phyloP scores from a whole-genome alignment of 2,797 vertebrate species.

The Sebastes cheni region DNA sequence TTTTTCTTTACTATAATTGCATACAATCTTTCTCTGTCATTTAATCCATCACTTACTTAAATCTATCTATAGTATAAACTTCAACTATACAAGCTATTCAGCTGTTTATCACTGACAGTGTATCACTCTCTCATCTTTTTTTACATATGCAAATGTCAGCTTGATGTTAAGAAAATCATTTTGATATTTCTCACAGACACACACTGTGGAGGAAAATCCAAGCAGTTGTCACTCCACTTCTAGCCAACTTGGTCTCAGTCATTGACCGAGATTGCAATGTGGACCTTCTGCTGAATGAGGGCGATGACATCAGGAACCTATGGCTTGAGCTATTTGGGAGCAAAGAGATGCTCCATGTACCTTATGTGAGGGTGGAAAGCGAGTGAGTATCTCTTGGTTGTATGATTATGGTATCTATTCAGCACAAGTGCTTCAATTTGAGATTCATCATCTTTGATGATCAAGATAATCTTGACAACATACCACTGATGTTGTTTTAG shows the following conservation, averaged over 20 bases:
- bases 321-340: slow-evolving; percentile 50
- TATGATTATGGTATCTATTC: neutral
- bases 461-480: neutral
- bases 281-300: slow-evolving; percentile 51
- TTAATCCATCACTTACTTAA: neutral
- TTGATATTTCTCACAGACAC: slow-evolving; percentile 29
- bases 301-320: slow-evolving; percentile 16
- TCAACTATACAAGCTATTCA: neutral
- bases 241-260: slow-evolving; percentile 81
- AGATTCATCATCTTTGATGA: neutral
- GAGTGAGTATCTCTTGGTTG: slow-evolving; percentile 29
- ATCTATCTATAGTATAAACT: neutral
- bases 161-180: neutral
- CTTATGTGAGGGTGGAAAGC: slow-evolving; percentile 12
- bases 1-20: neutral
- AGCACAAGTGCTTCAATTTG: neutral
- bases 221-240: slow-evolving; percentile 76
- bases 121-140: neutral
- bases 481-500: neutral
- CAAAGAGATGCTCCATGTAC: slow-evolving; percentile 43
- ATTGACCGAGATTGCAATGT: slow-evolving; percentile 85
- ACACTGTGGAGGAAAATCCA: slow-evolving; percentile 54
- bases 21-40: neutral
- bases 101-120: neutral
- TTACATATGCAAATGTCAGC: accelerated